A percentile compares a stretch with the other conserved stretches of the same genome.
phyloP scores from a whole-genome alignment of 2,113 vertebrate species.

The Uropsilus gracilis region DNA sequence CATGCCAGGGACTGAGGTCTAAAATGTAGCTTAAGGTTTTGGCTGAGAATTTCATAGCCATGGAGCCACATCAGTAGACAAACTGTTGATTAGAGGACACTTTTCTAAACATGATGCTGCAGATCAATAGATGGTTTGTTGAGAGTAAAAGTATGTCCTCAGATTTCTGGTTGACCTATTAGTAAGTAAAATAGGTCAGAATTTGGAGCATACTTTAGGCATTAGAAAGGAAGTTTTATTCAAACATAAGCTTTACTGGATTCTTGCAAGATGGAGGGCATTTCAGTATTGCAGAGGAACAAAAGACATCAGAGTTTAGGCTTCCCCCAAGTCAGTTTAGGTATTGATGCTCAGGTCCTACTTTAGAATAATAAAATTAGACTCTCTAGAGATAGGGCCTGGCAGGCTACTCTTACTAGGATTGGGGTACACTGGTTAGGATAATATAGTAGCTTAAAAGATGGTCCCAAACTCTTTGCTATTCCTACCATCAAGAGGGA shows the following conservation, averaged over 20 bases:
- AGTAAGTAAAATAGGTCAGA: background rate
- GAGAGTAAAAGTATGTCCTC: background rate
- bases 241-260: background rate
- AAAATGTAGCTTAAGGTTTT: background rate
- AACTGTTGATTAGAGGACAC: background rate
- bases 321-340: background rate
- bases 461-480: background rate
- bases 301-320: background rate
- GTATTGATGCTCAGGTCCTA: background rate
- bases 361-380: background rate
- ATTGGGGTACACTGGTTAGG: background rate
- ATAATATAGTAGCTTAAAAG: background rate
- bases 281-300: background rate
- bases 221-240: slow-evolving; percentile 6
- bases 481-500: background rate
- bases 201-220: background rate
- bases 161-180: background rate
- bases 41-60: slow-evolving; percentile 7
- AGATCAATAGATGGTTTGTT: slow-evolving; percentile 18
- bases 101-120: background rate
- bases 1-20: background rate
- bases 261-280: background rate
- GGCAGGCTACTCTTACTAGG: background rate
- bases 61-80: background rate
- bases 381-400: background rate